Percentiles rank a stretch among this genome's conserved stretches.
Conservation (phyloP, 2,888 invertebrate genomes). For the Ophion costatus region DNA sequence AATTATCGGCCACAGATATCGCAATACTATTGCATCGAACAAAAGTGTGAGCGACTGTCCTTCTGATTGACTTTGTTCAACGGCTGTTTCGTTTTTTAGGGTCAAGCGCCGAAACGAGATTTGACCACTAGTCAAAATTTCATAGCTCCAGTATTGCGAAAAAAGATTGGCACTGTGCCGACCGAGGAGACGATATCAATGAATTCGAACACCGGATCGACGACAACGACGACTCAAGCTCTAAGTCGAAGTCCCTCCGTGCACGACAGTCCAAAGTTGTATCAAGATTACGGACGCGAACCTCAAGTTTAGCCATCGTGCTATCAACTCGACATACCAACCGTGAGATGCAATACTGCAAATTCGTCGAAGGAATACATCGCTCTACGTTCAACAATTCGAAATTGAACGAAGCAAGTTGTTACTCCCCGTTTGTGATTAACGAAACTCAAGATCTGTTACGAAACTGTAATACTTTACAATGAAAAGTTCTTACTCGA, state of each 20-base stretch:
- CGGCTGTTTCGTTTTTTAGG: conserved; percentile 67
- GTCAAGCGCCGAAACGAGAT: conserved; percentile 77
- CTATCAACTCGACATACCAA: conserved; percentile 6
- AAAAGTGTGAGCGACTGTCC: not conserved
- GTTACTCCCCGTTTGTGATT: not conserved
- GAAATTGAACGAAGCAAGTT: not conserved
- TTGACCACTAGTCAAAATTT: conserved; percentile 80
- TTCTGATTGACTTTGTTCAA: not conserved
- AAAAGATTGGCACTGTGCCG: conserved; percentile 71
- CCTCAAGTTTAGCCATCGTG: conserved; percentile 71
- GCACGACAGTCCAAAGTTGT: conserved; percentile 80
- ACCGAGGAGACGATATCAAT: conserved; percentile 75
- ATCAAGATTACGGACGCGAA: conserved; percentile 80
- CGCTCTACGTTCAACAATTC: conserved; percentile 8
- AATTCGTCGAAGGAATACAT: conserved; percentile 1
- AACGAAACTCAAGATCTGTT: conserved; percentile 52
- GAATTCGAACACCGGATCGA: conserved; percentile 73
- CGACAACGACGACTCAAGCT: conserved; percentile 68
- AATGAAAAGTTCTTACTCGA: conserved; percentile 31
- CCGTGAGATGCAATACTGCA: not conserved
- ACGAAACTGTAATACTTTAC: conserved; percentile 52
- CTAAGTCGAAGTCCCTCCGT: conserved; percentile 71
- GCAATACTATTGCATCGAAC: not conserved
- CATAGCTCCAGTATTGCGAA: conserved; percentile 79
- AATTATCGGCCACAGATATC: too few species aligned